Percentiles rank a stretch among this genome's conserved stretches.
These are phyloP conservation scores for Castor canadensis DNA, from an alignment of 2,113 vertebrate genomes.

Conservation along the genomic window DNA sequence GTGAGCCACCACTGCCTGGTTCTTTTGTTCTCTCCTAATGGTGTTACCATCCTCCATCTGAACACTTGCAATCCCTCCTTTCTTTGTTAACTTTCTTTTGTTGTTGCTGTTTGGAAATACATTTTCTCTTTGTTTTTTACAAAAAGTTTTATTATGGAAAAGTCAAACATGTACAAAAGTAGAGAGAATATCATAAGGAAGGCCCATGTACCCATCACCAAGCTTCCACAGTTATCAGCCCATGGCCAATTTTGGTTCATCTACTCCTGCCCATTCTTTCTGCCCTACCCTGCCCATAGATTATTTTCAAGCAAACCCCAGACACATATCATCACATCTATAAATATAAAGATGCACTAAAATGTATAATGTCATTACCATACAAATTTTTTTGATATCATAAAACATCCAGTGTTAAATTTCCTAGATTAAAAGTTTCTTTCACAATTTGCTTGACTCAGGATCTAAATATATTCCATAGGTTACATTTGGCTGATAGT, in stretches of 20 bases:
- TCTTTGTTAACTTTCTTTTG: background rate
- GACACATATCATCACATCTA: background rate
- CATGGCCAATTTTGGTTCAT: background rate
- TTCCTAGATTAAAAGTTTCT: constrained; percentile 40
- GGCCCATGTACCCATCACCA: background rate
- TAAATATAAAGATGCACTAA: constrained; percentile 15
- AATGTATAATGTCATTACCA: background rate
- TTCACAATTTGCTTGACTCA: constrained; percentile 21
- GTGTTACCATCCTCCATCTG: background rate
- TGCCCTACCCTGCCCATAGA: background rate
- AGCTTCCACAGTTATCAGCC: background rate
- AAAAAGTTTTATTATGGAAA: constrained; percentile 22
- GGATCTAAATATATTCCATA: background rate
- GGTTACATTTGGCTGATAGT: background rate
- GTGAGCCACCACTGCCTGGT: too few species aligned
- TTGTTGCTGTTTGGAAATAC: background rate
- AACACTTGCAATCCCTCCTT: background rate
- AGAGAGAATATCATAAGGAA: background rate
- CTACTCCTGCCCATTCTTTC: background rate
- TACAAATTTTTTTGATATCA: background rate
- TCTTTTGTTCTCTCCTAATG: background rate
- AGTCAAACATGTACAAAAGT: background rate
- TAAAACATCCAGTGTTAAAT: background rate
- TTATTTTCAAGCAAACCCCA: constrained; percentile 11
- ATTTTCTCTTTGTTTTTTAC: constrained; percentile 33